A percentile compares a stretch with the other conserved stretches of the same genome.
These are phyloP conservation scores for Leucania comma DNA, from an alignment of 2,888 invertebrate species.

Conservation along the genomic window DNA sequence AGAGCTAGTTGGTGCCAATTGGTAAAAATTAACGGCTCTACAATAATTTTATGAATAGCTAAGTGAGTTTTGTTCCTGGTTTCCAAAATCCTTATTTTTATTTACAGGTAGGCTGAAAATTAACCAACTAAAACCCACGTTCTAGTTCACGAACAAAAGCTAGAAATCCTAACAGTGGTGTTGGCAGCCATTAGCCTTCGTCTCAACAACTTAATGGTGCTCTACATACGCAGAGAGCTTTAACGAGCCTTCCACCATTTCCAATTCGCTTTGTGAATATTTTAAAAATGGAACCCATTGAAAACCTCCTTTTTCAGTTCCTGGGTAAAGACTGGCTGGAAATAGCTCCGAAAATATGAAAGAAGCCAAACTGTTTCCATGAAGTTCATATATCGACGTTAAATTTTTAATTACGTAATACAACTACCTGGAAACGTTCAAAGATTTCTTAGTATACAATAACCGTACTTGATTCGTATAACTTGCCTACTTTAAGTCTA, in stretches of 20 bases:
- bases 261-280: slow-evolving; percentile 69
- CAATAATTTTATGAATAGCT: neutral
- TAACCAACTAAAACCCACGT: slow-evolving; percentile 41
- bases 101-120: slow-evolving; percentile 31
- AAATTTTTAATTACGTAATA: slow-evolving; percentile 24
- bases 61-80: neutral
- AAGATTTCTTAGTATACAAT: slow-evolving; percentile 24
- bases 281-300: slow-evolving; percentile 48
- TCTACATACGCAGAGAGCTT: slow-evolving; percentile 68
- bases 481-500: slow-evolving; percentile 31
- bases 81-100: neutral
- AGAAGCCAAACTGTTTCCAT: slow-evolving; percentile 25
- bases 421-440: slow-evolving; percentile 32
- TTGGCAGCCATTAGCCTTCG: slow-evolving; percentile 82
- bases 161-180: slow-evolving; percentile 69
- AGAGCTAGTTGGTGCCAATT: too few species aligned
- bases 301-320: slow-evolving; percentile 27
- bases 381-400: slow-evolving; percentile 30
- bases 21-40: neutral
- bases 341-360: slow-evolving; percentile 38
- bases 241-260: slow-evolving; percentile 67
- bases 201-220: slow-evolving; percentile 87
- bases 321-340: slow-evolving; percentile 16
- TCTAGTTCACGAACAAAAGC: slow-evolving; percentile 62
- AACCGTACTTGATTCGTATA: slow-evolving; percentile 17